Percentiles rank a stretch among this genome's conserved stretches.
Evolutionary conservation across 2,113 vertebrate species (phyloP).

Genomic region (Sturnira hondurensis): DNA sequence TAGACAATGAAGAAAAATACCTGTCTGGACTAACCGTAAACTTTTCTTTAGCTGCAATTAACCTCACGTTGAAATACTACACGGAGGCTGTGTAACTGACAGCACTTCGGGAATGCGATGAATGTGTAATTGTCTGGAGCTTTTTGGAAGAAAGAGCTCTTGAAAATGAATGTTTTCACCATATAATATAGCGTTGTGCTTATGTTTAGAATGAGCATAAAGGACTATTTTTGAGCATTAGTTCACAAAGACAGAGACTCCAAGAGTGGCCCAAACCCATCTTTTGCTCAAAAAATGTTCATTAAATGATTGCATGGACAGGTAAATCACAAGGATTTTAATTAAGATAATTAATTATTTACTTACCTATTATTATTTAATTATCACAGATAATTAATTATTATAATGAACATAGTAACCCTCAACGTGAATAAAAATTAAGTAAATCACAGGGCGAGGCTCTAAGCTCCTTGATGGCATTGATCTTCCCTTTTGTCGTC

Average conservation of each 20-base stretch:
- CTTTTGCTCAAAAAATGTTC: not conserved
- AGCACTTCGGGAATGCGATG: constrained; percentile 53
- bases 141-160: not conserved
- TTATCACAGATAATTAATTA: not conserved
- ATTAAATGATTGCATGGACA: not conserved
- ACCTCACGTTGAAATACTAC: constrained; percentile 61
- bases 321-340: not conserved
- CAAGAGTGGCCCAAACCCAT: not conserved
- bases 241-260: not conserved
- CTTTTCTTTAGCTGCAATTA: constrained; percentile 74
- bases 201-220: constrained; percentile 14
- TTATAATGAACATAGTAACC: not conserved
- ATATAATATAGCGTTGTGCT: constrained; percentile 33
- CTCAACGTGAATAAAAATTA: not conserved
- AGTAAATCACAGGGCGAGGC: not conserved
- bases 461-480: not conserved
- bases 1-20: constrained; percentile 75
- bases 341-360: not conserved
- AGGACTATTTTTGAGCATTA: not conserved
- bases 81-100: constrained; percentile 32
- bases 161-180: constrained; percentile 35
- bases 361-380: not conserved
- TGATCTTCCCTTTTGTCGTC: not conserved
- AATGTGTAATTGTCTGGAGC: constrained; percentile 55
- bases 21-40: constrained; percentile 69